Percentiles rank a stretch among this genome's conserved stretches.
Conservation (phyloP, 2,888 invertebrate genomes). For the Archips xylosteana region DNA sequence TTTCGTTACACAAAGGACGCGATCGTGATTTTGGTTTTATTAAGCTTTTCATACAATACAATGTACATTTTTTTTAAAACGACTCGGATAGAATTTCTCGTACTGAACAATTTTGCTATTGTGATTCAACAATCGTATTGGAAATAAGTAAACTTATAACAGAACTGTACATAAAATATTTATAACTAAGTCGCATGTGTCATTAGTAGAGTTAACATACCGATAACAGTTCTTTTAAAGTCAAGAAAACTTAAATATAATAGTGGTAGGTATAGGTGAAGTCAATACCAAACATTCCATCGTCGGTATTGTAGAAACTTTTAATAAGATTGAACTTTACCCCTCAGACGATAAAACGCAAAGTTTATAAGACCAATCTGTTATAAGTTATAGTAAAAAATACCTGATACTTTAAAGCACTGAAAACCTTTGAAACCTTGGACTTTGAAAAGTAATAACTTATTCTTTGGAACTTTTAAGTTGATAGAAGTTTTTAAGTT, state of each 20-base stretch:
- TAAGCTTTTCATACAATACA: too few relatives aligned
- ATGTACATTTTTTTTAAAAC: too few relatives aligned
- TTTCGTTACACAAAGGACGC: too few relatives aligned
- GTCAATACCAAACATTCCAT: background rate
- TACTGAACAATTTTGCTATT: too few relatives aligned
- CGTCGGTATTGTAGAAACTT: background rate
- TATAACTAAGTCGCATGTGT: too few relatives aligned
- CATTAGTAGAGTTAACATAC: too few relatives aligned
- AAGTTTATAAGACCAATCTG: conserved; percentile 27
- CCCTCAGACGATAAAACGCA: conserved; percentile 13
- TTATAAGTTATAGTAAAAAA: conserved; percentile 22
- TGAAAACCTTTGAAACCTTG: conserved; percentile 13
- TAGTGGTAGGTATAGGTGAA: too few relatives aligned
- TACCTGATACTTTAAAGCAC: conserved; percentile 14
- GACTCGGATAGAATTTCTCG: too few relatives aligned
- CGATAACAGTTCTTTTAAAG: background rate
- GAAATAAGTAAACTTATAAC: too few relatives aligned
- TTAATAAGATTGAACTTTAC: conserved; percentile 20
- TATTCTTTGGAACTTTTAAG: conserved; percentile 33
- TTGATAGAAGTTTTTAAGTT: conserved; percentile 24
- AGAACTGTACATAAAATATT: too few relatives aligned
- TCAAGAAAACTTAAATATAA: background rate
- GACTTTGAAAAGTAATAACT: conserved; percentile 9
- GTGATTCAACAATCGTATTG: too few relatives aligned
- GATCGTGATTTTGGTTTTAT: too few relatives aligned